Conservation (phyloP, 1,140 invertebrate species). For the Gyrodactylus salaris region DNA sequence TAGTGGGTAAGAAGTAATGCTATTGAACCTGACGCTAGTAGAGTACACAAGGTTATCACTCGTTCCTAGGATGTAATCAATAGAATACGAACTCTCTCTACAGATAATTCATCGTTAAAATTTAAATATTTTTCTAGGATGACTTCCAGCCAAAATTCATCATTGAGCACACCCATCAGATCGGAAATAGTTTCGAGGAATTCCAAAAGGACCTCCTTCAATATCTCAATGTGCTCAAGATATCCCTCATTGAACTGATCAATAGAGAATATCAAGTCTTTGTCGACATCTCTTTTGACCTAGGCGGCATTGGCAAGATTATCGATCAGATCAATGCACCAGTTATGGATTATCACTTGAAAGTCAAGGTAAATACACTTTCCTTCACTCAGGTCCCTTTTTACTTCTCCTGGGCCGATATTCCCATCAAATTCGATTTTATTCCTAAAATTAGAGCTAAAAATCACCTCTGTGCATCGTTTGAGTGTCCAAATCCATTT, state of each 20-base stretch:
- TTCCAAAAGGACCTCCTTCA: constrained; percentile 55
- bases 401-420: no score
- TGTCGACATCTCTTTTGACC: constrained; percentile 63
- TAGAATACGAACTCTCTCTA: no score
- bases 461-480: no score
- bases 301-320: constrained; percentile 53
- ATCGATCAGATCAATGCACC: constrained; percentile 41
- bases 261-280: constrained; percentile 88
- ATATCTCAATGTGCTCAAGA: constrained; percentile 51
- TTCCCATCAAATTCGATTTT: no score
- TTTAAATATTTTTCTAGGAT: background rate
- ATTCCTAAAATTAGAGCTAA: no score
- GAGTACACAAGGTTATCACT: no score
- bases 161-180: background rate
- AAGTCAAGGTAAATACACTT: background rate
- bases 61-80: no score
- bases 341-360: constrained; percentile 15
- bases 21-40: no score
- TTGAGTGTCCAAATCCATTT: no score
- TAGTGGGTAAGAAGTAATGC: no score
- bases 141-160: background rate
- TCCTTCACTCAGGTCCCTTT: no score
- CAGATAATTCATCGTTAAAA: no score
- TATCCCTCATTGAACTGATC: constrained; percentile 72
- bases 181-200: constrained; percentile 31